These are phyloP conservation scores for Chinchilla lanigera DNA, from an alignment of 2,113 vertebrate species.

Conservation along the genomic window DNA sequence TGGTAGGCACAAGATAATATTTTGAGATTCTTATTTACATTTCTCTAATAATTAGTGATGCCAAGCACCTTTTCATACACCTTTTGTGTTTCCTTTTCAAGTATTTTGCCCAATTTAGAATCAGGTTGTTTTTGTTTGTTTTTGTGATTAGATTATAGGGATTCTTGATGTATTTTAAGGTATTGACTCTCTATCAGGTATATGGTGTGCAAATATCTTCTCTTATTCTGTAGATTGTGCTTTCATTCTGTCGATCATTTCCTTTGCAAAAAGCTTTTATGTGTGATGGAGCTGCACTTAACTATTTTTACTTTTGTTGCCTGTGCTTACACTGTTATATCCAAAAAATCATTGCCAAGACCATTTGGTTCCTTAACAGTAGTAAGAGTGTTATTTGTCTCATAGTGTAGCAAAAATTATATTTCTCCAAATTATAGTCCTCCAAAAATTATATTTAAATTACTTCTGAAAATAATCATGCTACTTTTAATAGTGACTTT, in stretches of 20 bases:
- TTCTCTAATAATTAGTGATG: background rate
- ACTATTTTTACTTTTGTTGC: constrained; percentile 50
- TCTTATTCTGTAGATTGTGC: background rate
- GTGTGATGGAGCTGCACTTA: background rate
- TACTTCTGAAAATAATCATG: constrained; percentile 38
- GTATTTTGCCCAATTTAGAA: background rate
- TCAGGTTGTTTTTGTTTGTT: background rate
- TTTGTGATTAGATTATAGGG: background rate
- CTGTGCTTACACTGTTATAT: background rate
- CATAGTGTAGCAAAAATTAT: background rate
- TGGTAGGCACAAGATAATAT: background rate
- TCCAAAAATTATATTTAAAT: background rate
- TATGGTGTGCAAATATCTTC: background rate
- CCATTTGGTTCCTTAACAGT: constrained; percentile 40
- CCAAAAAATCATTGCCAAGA: constrained; percentile 53
- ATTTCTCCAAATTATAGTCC: background rate
- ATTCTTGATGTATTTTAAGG: background rate
- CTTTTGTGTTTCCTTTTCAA: background rate
- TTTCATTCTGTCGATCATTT: background rate
- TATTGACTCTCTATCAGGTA: too few relatives aligned
- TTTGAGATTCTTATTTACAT: background rate
- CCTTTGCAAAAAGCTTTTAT: background rate
- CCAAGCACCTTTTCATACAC: background rate
- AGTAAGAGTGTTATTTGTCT: background rate
- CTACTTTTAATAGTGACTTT: constrained; percentile 35